Percentiles rank a stretch among this genome's conserved stretches.
Conservation (phyloP, 2,113 vertebrate genomes). For the Plectropomus leopardus region DNA sequence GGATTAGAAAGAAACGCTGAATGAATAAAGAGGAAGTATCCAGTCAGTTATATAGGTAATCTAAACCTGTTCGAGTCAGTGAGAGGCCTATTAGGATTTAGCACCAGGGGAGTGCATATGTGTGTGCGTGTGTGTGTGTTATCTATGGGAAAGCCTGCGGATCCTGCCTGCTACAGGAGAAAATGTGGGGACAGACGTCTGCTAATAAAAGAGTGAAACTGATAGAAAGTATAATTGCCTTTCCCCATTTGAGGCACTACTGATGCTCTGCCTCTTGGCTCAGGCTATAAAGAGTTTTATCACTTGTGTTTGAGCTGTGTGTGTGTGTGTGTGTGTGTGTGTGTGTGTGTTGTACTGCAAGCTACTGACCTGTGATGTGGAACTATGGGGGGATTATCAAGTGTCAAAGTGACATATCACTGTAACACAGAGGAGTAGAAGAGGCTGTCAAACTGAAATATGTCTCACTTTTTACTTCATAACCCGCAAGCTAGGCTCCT, state of each 20-base stretch:
- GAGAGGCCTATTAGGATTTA: conserved; percentile 50
- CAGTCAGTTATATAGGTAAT: conserved; percentile 64
- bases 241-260: conserved; percentile 36
- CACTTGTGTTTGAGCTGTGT: conserved; percentile 39
- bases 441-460: conserved; percentile 77
- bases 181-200: conserved; percentile 34
- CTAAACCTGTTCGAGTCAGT: conserved; percentile 48
- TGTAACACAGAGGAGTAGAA: conserved; percentile 63
- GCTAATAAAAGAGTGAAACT: conserved; percentile 54
- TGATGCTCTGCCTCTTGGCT: conserved; percentile 44
- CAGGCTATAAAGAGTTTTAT: conserved; percentile 54
- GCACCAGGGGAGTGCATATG: neutral
- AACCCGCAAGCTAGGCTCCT: conserved; percentile 60
- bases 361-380: conserved; percentile 66
- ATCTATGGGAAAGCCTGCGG: conserved; percentile 31
- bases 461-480: conserved; percentile 68
- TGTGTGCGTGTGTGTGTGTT: neutral
- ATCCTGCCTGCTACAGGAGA: conserved; percentile 1
- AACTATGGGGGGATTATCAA: conserved; percentile 77
- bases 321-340: conserved; percentile 29
- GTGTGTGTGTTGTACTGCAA: conserved; percentile 33
- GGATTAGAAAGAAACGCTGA: conserved; percentile 57
- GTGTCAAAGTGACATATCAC: conserved; percentile 83
- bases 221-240: conserved; percentile 59
- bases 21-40: conserved; percentile 62